Percentiles rank a stretch among this genome's conserved stretches.
These are phyloP conservation scores for Cheirogaleus medius DNA, from an alignment of 2,113 vertebrate species.

Conservation along the genomic window DNA sequence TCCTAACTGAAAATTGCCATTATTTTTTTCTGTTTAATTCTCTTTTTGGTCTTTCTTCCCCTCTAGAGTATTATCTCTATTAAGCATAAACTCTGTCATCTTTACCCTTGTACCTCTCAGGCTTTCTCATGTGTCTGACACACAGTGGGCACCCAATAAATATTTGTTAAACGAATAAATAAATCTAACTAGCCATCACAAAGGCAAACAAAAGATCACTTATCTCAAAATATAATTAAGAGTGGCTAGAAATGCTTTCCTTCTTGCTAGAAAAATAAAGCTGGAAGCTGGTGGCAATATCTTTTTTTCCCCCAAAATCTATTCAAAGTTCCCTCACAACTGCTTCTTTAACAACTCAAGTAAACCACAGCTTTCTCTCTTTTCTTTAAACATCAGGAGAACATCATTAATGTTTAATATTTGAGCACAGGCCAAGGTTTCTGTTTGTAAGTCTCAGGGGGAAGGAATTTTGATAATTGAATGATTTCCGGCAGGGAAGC, in stretches of 20 bases:
- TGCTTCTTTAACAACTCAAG: not conserved
- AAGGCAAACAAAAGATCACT: conserved; percentile 28
- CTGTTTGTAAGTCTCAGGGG: conserved; percentile 61
- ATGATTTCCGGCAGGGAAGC: conserved; percentile 70
- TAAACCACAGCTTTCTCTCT: conserved; percentile 21
- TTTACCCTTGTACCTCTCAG: not conserved
- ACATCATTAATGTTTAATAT: conserved; percentile 65
- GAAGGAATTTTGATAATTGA: conserved; percentile 67
- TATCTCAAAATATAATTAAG: conserved; percentile 4
- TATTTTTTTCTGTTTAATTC: not conserved
- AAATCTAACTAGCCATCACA: not conserved
- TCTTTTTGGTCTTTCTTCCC: not conserved
- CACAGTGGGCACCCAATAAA: not conserved
- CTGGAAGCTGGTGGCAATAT: conserved; percentile 17
- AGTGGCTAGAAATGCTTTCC: not conserved
- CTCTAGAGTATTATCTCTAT: not conserved
- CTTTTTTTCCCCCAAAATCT: not conserved
- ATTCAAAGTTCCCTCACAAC: conserved; percentile 9
- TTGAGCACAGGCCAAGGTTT: conserved; percentile 60
- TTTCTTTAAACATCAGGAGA: conserved; percentile 70
- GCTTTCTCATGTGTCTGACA: not conserved
- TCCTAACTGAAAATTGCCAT: not conserved
- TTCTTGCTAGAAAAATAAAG: conserved; percentile 52
- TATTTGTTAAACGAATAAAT: not conserved
- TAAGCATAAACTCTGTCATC: not conserved